Conservation (phyloP, 1,140 invertebrate genomes). For the Littorina saxatilis region DNA sequence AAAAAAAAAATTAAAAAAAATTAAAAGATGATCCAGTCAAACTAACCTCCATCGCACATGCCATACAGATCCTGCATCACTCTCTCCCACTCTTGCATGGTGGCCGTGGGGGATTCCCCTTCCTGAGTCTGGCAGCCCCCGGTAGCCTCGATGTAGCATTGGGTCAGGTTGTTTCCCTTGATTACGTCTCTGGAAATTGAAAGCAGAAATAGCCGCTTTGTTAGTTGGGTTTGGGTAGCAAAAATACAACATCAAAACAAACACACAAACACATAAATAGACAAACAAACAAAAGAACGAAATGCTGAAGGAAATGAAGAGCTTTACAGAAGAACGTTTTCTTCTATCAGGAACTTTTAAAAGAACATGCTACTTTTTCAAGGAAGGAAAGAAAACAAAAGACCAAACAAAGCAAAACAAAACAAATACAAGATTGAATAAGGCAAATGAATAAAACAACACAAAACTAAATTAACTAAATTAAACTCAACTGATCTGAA, state of each 20-base stretch:
- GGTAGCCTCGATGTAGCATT: conserved; percentile 54
- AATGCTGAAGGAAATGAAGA: not conserved
- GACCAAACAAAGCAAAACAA: no score
- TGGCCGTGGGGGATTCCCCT: conserved; percentile 24
- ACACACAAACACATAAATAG: not conserved
- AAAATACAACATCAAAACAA: not conserved
- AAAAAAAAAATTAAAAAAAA: not conserved
- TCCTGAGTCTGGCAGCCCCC: conserved; percentile 25
- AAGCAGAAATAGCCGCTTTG: not conserved
- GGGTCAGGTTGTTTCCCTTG: conserved; percentile 57
- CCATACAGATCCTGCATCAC: conserved; percentile 54
- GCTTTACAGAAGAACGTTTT: not conserved
- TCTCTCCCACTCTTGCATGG: conserved; percentile 47
- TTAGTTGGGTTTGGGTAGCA: not conserved
- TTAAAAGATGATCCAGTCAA: not conserved
- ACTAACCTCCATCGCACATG: conserved; percentile 51
- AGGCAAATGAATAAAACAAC: no score
- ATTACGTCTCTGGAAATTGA: conserved; percentile 39
- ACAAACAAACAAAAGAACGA: not conserved
- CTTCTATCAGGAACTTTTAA: not conserved
- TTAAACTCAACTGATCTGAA: no score
- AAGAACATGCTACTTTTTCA: no score
- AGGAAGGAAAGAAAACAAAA: no score
- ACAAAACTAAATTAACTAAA: no score
- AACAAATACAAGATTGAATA: no score